These are phyloP conservation scores for Oceanodroma tethys DNA, from an alignment of 2,113 vertebrate species.

Conservation along the genomic window DNA sequence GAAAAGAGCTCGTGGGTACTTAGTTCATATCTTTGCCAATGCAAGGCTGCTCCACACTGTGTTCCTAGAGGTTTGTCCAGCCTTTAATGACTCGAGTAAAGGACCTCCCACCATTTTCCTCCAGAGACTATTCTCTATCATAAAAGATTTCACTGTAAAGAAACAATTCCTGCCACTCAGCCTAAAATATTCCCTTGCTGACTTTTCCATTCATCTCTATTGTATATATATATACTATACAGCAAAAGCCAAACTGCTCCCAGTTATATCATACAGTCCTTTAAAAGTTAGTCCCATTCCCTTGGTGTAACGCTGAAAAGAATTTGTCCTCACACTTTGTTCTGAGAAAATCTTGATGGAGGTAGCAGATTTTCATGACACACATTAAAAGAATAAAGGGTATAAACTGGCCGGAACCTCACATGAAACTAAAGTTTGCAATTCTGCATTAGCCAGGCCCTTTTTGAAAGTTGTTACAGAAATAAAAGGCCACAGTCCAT, in stretches of 20 bases:
- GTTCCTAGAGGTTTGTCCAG: background rate
- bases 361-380: background rate
- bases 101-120: conserved; percentile 11
- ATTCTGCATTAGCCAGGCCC: background rate
- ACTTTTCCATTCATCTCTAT: conserved; percentile 10
- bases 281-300: background rate
- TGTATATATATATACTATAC: background rate
- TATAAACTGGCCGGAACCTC: background rate
- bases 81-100: background rate
- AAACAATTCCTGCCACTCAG: background rate
- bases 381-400: background rate
- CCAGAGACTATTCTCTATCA: background rate
- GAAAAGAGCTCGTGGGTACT: background rate
- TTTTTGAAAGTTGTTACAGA: background rate
- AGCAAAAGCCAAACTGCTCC: background rate
- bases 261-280: background rate
- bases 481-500: background rate
- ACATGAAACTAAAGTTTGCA: background rate
- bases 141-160: conserved; percentile 25
- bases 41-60: background rate
- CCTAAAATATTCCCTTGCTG: conserved; percentile 30
- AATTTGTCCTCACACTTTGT: background rate
- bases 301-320: background rate
- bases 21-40: background rate
- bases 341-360: background rate